phyloP scores from a whole-genome alignment of 2,113 vertebrate species.

The Thamnaconus septentrionalis region DNA sequence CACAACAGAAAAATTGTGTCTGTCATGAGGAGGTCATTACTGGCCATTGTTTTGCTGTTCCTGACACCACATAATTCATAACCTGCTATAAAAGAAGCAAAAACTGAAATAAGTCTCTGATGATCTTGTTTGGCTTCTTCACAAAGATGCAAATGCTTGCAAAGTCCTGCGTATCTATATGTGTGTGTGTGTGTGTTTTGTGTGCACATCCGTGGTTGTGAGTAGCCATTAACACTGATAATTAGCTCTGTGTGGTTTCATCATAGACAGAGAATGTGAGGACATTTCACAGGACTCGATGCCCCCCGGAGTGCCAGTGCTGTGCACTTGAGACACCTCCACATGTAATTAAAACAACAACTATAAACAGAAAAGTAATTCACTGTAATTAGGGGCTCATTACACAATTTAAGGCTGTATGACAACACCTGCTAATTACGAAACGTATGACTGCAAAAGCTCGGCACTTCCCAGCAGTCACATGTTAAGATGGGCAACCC shows the following conservation, averaged over 20 bases:
- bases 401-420: slow-evolving; percentile 17
- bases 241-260: slow-evolving; percentile 33
- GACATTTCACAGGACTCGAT: slow-evolving; percentile 26
- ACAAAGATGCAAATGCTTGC: slow-evolving; percentile 11
- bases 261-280: slow-evolving; percentile 29
- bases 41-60: no score
- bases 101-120: neutral
- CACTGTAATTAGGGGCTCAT: slow-evolving; percentile 4
- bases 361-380: slow-evolving; percentile 9
- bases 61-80: no score
- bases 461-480: no score
- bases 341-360: slow-evolving; percentile 28
- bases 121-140: neutral
- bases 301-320: slow-evolving; percentile 32
- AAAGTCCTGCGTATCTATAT: neutral
- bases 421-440: slow-evolving; percentile 3
- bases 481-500: no score
- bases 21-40: no score
- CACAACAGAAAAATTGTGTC: no score
- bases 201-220: neutral
- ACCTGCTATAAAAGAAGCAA: no score
- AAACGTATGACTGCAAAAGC: no score
- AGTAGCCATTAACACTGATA: slow-evolving; percentile 36
- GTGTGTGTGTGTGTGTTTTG: no score
- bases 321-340: slow-evolving; percentile 26